Base-by-base conservation (phyloP, 2,888 invertebrate genomes). In the Gryllus longicercus region DNA sequence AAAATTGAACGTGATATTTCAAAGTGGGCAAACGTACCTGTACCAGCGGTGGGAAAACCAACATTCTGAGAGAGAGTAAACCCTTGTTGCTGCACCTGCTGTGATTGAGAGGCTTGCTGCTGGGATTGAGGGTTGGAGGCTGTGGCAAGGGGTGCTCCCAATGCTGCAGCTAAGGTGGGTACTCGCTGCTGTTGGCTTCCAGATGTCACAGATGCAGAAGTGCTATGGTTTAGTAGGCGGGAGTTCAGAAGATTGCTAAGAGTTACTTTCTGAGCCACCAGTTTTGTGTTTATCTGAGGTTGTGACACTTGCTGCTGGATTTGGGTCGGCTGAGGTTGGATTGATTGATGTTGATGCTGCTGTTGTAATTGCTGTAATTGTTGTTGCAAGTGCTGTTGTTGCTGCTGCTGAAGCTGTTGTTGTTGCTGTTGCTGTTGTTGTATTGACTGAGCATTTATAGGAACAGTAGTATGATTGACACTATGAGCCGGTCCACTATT, bases 401-500 rank as follows among this genome's bases (percentile, higher is more conserved):
- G 88, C 81, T 81, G 86, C 84, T 78, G 86, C 84, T 25, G 88
- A 86, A 16, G 85, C 83, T 84, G 85, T 87, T 83, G 86, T 76
- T 50, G 80, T 86, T 81, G 86, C 86, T 74, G 87, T 86, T 83
- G 87, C 87, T 81, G 89, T n/a, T 81, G 89, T n/a, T 63, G 63
- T 12, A 63, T 14, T n/a, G 63, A 8, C n/a, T 63, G 63, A 18
- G 63, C 63, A 63, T 63, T 63, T n/a, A 63, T n/a, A 18, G 14
- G 63, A n/a, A 63, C 3, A 50, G 74, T 50, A 14, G 75, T 77
- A 49, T 76, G 75, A 74, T 80, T 78, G 2, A 74, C n/a, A 50
- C 92, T 81, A 85, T 89, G 89, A n/a, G 93, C 93, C 75, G 94
- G 93, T 50, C 93, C 92, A 85, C 93, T 94, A 86, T 95, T 95